Evolutionary conservation across 30 jellyfish, hydroid and myxozoan species (phyloP).

Genomic region (Clytia hemisphaerica): DNA sequence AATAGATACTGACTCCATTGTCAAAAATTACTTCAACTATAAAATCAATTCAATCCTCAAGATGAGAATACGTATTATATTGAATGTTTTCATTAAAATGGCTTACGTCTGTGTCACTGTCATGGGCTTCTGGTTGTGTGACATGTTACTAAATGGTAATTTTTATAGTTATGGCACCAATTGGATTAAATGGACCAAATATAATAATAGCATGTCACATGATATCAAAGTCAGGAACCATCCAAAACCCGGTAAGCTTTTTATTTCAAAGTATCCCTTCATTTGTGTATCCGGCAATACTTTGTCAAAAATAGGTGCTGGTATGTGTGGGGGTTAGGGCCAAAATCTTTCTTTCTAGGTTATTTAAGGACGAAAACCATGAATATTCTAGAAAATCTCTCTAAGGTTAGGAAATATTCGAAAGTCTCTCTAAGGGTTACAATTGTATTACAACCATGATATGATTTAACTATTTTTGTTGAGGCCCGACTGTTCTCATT

Average conservation of each 20-base stretch:
- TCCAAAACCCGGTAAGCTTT: constrained; percentile 20
- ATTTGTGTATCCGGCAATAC: too few relatives aligned
- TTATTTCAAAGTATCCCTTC: too few relatives aligned
- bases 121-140: constrained; percentile 28
- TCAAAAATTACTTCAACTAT: constrained; percentile 15
- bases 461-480: too few relatives aligned
- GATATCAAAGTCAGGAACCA: constrained; percentile 13
- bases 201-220: constrained; percentile 24
- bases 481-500: too few relatives aligned
- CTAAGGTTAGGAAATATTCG: too few relatives aligned
- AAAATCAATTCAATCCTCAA: constrained; percentile 24
- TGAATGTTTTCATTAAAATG: constrained; percentile 7
- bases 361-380: too few relatives aligned
- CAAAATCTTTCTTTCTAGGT: too few relatives aligned
- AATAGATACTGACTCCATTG: constrained; percentile 15
- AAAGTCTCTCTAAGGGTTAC: too few relatives aligned
- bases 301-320: too few relatives aligned
- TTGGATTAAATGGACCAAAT: constrained; percentile 34
- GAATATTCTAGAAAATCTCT: too few relatives aligned
- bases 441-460: too few relatives aligned
- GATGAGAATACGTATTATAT: constrained; percentile 26
- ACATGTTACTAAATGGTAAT: constrained; percentile 18
- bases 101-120: constrained; percentile 2
- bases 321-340: too few relatives aligned
- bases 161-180: constrained; percentile 17